phyloP scores from a whole-genome alignment of 1,140 invertebrate species.

The Camponotus vicinus region DNA sequence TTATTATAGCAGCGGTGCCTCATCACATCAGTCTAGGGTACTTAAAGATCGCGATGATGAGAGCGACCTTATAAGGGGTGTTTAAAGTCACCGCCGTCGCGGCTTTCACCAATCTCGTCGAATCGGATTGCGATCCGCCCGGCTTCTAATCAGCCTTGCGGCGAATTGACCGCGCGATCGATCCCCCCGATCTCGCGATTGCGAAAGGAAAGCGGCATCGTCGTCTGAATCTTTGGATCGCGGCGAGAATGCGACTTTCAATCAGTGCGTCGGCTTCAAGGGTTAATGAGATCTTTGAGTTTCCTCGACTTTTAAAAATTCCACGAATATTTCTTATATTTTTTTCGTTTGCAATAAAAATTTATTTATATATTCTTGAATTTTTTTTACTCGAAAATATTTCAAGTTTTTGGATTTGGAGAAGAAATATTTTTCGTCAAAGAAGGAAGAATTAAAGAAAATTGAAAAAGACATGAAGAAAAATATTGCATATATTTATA shows the following conservation, averaged over 20 bases:
- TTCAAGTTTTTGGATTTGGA: too few relatives aligned
- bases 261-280: neutral
- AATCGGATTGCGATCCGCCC: slow-evolving; percentile 73
- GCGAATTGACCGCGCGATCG: slow-evolving; percentile 59
- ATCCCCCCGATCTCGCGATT: slow-evolving; percentile 57
- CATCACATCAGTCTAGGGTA: slow-evolving; percentile 36
- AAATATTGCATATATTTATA: too few relatives aligned
- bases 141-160: slow-evolving; percentile 71
- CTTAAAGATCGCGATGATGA: slow-evolving; percentile 66
- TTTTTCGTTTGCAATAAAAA: too few relatives aligned
- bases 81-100: slow-evolving; percentile 66
- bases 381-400: too few relatives aligned
- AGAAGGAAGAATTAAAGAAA: too few relatives aligned
- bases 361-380: neutral
- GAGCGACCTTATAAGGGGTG: slow-evolving; percentile 68
- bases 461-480: too few relatives aligned
- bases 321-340: neutral
- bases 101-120: slow-evolving; percentile 80
- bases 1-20: slow-evolving; percentile 41
- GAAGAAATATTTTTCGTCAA: too few relatives aligned
- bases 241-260: neutral
- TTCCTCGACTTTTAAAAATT: neutral
- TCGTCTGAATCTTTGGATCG: slow-evolving; percentile 5
- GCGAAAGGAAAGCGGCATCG: slow-evolving; percentile 45
- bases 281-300: slow-evolving; percentile 7